Conservation (phyloP, 1,140 invertebrate species). For the Bombus consobrinus region DNA sequence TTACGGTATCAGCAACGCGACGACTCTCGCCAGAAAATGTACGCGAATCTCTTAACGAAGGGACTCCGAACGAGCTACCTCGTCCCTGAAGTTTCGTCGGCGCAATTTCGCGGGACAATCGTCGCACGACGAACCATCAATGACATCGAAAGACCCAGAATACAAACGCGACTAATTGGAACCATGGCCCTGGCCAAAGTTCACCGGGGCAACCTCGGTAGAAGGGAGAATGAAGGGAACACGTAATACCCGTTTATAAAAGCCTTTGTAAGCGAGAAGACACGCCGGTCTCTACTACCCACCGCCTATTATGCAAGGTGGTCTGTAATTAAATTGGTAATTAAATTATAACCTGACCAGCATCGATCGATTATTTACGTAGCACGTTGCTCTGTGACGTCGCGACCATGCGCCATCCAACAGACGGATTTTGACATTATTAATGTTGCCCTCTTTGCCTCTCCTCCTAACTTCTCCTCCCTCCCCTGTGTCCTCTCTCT, state of each 20-base stretch:
- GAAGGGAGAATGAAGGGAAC: background rate
- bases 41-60: constrained; percentile 18
- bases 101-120: constrained; percentile 41
- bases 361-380: constrained; percentile 55
- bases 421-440: constrained; percentile 50
- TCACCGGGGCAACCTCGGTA: background rate
- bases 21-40: background rate
- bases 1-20: background rate
- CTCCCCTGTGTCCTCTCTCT: constrained; percentile 8
- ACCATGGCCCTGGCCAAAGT: background rate
- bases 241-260: constrained; percentile 29
- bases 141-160: constrained; percentile 40
- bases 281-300: constrained; percentile 1
- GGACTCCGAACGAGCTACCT: too few relatives aligned
- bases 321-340: constrained; percentile 27
- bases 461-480: background rate
- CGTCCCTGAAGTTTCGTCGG: background rate
- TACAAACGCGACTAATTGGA: constrained; percentile 46
- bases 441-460: constrained; percentile 38
- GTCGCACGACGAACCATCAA: constrained; percentile 23
- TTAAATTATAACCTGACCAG: constrained; percentile 30
- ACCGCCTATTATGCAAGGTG: constrained; percentile 26
- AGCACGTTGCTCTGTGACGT: background rate
- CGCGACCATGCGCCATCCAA: background rate
- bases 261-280: constrained; percentile 37